Percentiles rank a stretch among this genome's conserved stretches.
phyloP scores from a whole-genome alignment of 1,140 invertebrate genomes.

The Lepidurus couesii region DNA sequence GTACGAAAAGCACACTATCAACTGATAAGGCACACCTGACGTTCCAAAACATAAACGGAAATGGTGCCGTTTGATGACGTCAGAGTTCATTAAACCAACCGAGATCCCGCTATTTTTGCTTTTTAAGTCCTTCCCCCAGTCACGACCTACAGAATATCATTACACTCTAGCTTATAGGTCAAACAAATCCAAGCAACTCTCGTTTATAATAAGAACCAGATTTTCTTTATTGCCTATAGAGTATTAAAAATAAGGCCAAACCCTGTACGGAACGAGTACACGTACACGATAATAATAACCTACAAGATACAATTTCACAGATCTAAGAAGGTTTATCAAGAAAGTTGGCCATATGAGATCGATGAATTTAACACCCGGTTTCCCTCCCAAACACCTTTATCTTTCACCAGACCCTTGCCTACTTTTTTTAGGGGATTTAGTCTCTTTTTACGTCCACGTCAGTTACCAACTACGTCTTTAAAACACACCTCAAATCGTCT shows the following conservation, averaged over 20 bases:
- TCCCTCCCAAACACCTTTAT: background rate
- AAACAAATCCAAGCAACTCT: background rate
- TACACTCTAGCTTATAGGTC: background rate
- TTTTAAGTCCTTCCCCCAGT: background rate
- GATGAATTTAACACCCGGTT: background rate
- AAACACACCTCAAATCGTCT: slow-evolving; percentile 80
- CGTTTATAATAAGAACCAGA: background rate
- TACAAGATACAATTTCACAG: slow-evolving; percentile 10
- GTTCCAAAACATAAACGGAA: slow-evolving; percentile 11
- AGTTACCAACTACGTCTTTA: slow-evolving; percentile 45
- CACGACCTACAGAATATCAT: background rate
- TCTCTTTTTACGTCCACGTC: no score
- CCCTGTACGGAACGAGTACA: background rate
- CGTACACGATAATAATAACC: slow-evolving; percentile 10
- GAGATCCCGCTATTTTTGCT: slow-evolving; percentile 7
- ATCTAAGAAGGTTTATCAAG: slow-evolving; percentile 6
- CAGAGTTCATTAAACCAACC: slow-evolving; percentile 11
- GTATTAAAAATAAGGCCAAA: slow-evolving; percentile 22
- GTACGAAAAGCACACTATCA: background rate
- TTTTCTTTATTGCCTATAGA: slow-evolving; percentile 5
- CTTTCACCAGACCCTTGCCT: background rate
- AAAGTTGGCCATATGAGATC: slow-evolving; percentile 7
- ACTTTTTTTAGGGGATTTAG: no score
- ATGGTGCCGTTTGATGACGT: background rate
- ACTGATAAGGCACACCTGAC: slow-evolving; percentile 21